Evolutionary conservation across 2,797 vertebrate genomes (phyloP), one percentile per base, ranked within the genome.

Genomic region (Phoebastria nigripes): DNA sequence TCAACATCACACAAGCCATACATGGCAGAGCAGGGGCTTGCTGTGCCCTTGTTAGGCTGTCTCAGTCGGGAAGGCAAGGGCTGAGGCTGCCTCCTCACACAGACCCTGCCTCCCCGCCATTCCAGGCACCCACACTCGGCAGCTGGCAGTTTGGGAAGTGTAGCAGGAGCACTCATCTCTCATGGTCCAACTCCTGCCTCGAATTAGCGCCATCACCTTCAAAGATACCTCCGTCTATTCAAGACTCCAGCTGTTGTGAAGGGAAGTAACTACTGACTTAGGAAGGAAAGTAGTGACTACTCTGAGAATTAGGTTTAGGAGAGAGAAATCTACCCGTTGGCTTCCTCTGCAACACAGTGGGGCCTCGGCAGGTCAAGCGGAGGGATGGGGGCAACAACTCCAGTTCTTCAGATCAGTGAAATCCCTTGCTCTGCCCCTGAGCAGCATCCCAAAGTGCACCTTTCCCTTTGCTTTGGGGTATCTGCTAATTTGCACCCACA

Each of bases 51-150:
- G 12, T 71, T 46, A 71, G 41, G 62, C 49, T 72, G 24, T 31
- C 31, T 80, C 35, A 55, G 42, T 21, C 0, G 0, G 31, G 55
- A 88, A 49, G 29, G 17, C 13, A 26, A 56, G 69, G 42, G 15
- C 49, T 69, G 69, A 85, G 44, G 39, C 63, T 88, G n/a, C 26
- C 49, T 39, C 26, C 49, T 39, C 8, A 25, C 19, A 8, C 0
- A 12, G 63, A 37, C 55, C 12, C 20, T 44, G 35, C 3, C 5
- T 11, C 11, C 8, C 6, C 1, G 0, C 44, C 8, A 2, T 1
- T 5, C 47, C 1, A 0, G 37, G 37, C 15, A 15, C 12, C 63
- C 2, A 1, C 26, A 3, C 12, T 42, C 5, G 0, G 39, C 61
- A 74, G 39, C 39, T 80, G 28, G 5, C 28, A 4, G 8, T n/a